Evolutionary conservation across 2,888 invertebrate genomes (phyloP).

Genomic region (Hyppa rectilinea): DNA sequence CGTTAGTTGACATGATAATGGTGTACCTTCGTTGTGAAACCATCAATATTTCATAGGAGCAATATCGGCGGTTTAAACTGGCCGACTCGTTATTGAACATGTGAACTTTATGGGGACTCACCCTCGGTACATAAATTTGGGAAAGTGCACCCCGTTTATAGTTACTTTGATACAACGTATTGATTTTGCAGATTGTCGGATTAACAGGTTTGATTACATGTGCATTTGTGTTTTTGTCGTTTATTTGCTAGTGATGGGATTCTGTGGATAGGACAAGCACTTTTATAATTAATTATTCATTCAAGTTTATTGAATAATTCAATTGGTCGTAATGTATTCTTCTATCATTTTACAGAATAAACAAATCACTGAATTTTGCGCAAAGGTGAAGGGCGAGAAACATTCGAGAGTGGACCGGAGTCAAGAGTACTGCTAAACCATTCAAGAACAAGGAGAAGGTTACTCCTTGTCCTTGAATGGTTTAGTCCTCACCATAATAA

Average conservation of each 20-base stretch:
- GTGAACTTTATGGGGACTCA: constrained; percentile 87
- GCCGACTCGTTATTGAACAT: constrained; percentile 87
- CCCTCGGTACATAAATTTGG: constrained; percentile 88
- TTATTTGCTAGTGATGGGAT: constrained; percentile 22
- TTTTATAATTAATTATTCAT: neutral
- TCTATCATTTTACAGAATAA: neutral
- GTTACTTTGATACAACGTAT: constrained; percentile 78
- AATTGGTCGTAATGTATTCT: neutral
- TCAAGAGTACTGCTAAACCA: neutral
- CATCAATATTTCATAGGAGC: constrained; percentile 87
- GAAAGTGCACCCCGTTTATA: constrained; percentile 78
- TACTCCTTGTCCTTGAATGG: too few species aligned
- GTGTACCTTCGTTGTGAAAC: constrained; percentile 72
- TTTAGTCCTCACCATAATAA: neutral
- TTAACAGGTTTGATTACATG: constrained; percentile 70
- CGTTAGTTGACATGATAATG: constrained; percentile 71
- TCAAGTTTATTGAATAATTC: neutral
- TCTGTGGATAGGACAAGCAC: neutral
- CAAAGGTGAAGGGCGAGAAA: neutral
- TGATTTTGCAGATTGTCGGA: constrained; percentile 83
- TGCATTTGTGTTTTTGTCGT: constrained; percentile 47
- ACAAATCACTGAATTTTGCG: too few species aligned
- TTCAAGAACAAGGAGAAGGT: neutral
- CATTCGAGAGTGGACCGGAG: neutral
- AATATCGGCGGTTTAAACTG: constrained; percentile 87